phyloP scores from a whole-genome alignment of 2,888 invertebrate species.

The Hirudinaria manillensis region DNA sequence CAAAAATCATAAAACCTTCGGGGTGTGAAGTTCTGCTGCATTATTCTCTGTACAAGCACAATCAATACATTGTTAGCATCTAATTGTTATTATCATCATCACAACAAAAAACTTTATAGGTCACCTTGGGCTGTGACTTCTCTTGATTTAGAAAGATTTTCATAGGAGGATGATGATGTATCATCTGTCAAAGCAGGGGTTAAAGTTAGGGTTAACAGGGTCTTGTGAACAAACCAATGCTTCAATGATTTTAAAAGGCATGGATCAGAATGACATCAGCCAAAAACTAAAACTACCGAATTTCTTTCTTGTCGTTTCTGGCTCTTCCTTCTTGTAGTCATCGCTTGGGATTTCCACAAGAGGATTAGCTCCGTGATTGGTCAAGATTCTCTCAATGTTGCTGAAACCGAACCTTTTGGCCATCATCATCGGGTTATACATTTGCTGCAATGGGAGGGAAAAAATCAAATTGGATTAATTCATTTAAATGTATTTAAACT shows the following conservation, averaged over 20 bases:
- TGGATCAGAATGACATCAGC: too few relatives aligned
- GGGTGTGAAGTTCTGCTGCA: background rate
- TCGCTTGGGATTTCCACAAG: background rate
- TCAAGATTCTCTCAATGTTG: background rate
- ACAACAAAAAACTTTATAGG: too few relatives aligned
- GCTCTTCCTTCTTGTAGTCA: background rate
- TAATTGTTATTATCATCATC: too few relatives aligned
- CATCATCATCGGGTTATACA: slow-evolving; percentile 2
- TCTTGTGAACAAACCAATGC: too few relatives aligned
- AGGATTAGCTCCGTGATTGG: background rate
- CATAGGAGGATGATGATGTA: too few relatives aligned
- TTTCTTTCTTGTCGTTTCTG: background rate
- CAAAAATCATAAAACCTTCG: background rate
- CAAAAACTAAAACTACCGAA: background rate
- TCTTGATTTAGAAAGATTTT: too few relatives aligned
- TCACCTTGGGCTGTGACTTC: too few relatives aligned
- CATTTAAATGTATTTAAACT: background rate
- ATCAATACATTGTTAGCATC: background rate
- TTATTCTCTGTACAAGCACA: background rate
- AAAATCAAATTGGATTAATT: background rate
- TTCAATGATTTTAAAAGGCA: too few relatives aligned
- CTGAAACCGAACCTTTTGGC: slow-evolving; percentile 2
- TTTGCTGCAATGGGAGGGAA: background rate
- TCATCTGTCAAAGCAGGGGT: too few relatives aligned
- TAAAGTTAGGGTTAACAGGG: too few relatives aligned